Percentiles rank a stretch among this genome's conserved stretches.
Conservation (phyloP, 2,797 vertebrate genomes). For the Myotis daubentonii region DNA sequence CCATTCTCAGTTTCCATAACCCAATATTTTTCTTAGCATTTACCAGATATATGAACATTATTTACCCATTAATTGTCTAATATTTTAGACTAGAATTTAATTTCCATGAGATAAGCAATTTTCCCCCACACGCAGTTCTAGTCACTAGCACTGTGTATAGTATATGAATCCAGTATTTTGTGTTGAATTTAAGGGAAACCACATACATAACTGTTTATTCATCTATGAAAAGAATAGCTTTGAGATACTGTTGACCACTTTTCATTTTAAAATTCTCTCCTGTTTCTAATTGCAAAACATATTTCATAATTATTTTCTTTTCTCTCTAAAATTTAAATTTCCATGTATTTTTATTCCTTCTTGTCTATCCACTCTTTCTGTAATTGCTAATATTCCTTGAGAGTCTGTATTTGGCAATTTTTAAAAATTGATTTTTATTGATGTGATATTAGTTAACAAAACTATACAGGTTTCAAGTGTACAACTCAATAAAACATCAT, state of each 20-base stretch:
- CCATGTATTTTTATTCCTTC: not conserved
- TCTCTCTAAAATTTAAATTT: not conserved
- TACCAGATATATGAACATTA: not conserved
- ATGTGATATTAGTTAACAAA: not conserved
- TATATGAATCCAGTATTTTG: not conserved
- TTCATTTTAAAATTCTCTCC: not conserved
- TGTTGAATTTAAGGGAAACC: not conserved
- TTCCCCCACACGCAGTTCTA: not conserved
- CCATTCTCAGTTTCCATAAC: not conserved
- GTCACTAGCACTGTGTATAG: not conserved
- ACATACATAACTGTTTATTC: not conserved
- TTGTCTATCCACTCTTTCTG: not conserved
- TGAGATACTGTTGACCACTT: not conserved
- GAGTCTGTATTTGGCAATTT: not conserved
- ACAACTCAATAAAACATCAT: not conserved
- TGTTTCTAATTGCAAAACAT: not conserved
- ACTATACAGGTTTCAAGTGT: not conserved
- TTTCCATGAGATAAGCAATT: not conserved
- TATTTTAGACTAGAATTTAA: not conserved
- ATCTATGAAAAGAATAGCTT: not conserved
- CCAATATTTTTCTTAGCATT: not conserved
- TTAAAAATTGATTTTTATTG: not conserved
- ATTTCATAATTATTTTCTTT: not conserved
- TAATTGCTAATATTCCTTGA: not conserved
- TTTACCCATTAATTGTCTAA: not conserved